phyloP scores from a whole-genome alignment of 2,113 vertebrate species.

The Pithys albifrons region DNA sequence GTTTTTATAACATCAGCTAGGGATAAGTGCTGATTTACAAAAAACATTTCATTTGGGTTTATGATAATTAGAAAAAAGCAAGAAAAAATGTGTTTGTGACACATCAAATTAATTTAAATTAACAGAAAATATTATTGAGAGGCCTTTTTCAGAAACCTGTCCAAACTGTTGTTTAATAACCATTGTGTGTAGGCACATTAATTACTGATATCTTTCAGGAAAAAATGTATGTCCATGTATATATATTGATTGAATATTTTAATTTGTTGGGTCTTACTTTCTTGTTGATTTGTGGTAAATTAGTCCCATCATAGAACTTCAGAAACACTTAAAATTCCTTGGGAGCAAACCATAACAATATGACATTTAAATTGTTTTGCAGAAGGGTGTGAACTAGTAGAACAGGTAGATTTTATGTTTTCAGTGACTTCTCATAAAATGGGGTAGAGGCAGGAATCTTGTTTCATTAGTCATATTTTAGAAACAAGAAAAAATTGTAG shows the following conservation, averaged over 20 bases:
- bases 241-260: neutral
- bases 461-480: neutral
- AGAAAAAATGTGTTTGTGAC: neutral
- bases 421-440: neutral
- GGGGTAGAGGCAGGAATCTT: neutral
- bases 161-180: neutral
- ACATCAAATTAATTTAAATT: neutral
- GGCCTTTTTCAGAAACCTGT: neutral
- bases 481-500: neutral
- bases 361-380: conserved; percentile 9
- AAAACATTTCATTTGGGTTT: conserved; percentile 4
- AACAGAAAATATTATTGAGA: neutral
- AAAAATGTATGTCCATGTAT: neutral
- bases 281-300: neutral
- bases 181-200: neutral
- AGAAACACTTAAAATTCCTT: neutral
- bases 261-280: neutral
- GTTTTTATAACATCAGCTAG: conserved; percentile 51
- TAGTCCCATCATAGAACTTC: neutral
- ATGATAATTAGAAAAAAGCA: neutral
- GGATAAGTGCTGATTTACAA: neutral
- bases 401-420: conserved; percentile 44
- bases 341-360: neutral
- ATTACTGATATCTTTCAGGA: neutral
- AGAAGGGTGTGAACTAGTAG: neutral